Conservation (phyloP, 2,888 invertebrate genomes). For the Andrena hattorfiana region DNA sequence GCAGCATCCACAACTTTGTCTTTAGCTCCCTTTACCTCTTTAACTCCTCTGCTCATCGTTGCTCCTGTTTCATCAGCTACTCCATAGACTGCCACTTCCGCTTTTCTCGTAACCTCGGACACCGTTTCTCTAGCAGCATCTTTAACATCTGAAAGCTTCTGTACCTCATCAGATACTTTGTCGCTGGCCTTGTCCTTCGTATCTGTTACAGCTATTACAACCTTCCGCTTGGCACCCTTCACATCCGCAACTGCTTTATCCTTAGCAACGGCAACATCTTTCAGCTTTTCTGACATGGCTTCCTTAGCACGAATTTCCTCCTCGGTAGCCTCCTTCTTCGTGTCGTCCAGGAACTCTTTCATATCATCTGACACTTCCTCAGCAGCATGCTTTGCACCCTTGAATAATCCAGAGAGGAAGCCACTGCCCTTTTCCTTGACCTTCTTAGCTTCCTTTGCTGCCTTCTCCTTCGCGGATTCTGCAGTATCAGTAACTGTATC, state of each 20-base stretch:
- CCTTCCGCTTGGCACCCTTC: constrained; percentile 61
- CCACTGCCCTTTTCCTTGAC: constrained; percentile 67
- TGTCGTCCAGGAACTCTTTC: constrained; percentile 83
- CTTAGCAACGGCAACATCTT: constrained; percentile 82
- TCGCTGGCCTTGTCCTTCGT: constrained; percentile 32
- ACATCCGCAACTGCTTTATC: constrained; percentile 54
- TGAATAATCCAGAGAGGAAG: constrained; percentile 71
- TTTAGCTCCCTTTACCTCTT: constrained; percentile 52
- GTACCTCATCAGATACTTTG: constrained; percentile 72
- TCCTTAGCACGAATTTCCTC: constrained; percentile 62
- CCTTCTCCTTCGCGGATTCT: constrained; percentile 71
- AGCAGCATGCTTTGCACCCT: constrained; percentile 68
- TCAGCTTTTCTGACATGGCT: constrained; percentile 10
- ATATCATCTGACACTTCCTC: constrained; percentile 72
- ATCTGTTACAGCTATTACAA: constrained; percentile 5
- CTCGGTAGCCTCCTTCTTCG: constrained; percentile 47
- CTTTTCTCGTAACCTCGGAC: constrained; percentile 66
- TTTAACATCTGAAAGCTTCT: constrained; percentile 53
- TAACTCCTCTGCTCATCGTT: neutral
- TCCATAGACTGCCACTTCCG: constrained; percentile 30
- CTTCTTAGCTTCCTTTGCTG: constrained; percentile 58
- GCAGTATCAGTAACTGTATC: constrained; percentile 58
- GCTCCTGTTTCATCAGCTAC: neutral
- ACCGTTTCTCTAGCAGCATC: constrained; percentile 79
- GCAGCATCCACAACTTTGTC: constrained; percentile 40